Conservation (phyloP, 2,888 invertebrate species). For the Torymus aiolomorphi region DNA sequence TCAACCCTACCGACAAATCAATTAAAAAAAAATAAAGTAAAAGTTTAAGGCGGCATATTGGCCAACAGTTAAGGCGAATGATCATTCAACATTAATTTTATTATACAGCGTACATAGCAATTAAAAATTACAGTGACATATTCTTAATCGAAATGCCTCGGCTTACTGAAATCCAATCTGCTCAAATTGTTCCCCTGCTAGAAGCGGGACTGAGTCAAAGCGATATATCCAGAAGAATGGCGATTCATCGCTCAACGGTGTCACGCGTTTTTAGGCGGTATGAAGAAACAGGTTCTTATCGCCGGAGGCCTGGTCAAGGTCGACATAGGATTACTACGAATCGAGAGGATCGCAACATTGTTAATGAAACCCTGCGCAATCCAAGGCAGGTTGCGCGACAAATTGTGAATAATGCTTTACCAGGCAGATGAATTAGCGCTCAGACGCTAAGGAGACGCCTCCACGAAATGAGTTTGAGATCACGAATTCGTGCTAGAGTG, state of each 20-base stretch:
- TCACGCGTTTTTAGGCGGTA: too few species aligned
- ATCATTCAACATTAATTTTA: too few species aligned
- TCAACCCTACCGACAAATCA: slow-evolving; percentile 6
- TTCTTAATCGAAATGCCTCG: slow-evolving; percentile 14
- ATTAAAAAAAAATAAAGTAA: slow-evolving; percentile 12
- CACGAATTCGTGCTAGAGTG: slow-evolving; percentile 35
- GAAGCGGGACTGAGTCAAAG: too few species aligned
- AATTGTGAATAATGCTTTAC: too few species aligned
- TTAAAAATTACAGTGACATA: slow-evolving; percentile 7
- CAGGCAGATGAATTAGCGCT: slow-evolving; percentile 33
- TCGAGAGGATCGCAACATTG: too few species aligned
- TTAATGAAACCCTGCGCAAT: too few species aligned
- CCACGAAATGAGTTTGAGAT: slow-evolving; percentile 32
- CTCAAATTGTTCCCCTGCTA: slow-evolving; percentile 23
- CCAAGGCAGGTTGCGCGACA: too few species aligned
- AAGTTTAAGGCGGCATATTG: neutral
- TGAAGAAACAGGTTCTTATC: too few species aligned
- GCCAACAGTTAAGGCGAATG: neutral
- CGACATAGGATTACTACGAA: too few species aligned
- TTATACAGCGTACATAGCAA: slow-evolving; percentile 8
- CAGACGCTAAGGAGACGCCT: slow-evolving; percentile 34
- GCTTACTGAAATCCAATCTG: neutral
- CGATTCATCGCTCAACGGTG: too few species aligned
- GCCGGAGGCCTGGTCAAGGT: too few species aligned
- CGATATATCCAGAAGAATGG: slow-evolving; percentile 31